A percentile compares a stretch with the other conserved stretches of the same genome.
Evolutionary conservation across 2,113 vertebrate genomes (phyloP).

Genomic region (Maccullochella peelii): DNA sequence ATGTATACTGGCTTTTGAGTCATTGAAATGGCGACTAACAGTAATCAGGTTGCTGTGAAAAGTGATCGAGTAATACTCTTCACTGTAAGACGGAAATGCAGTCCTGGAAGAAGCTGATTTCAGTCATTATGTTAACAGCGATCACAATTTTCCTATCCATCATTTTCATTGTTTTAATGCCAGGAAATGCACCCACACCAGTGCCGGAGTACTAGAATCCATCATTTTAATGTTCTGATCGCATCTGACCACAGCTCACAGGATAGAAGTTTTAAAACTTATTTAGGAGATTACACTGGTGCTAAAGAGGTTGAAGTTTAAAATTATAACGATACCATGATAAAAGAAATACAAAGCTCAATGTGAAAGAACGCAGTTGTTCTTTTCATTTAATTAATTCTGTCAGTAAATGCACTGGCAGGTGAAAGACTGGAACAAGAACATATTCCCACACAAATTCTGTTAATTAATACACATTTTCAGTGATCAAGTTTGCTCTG

Average conservation of each 20-base stretch:
- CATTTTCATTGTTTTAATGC: slow-evolving; percentile 62
- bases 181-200: slow-evolving; percentile 61
- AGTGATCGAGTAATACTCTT: slow-evolving; percentile 12
- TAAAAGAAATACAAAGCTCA: neutral
- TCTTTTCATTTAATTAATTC: neutral
- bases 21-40: neutral
- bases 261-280: slow-evolving; percentile 6
- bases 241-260: slow-evolving; percentile 22
- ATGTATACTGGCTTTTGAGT: neutral
- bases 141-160: slow-evolving; percentile 50
- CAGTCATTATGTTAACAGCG: slow-evolving; percentile 46
- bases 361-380: neutral
- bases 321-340: neutral
- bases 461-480: neutral
- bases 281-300: neutral
- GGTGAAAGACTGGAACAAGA: neutral
- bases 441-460: neutral
- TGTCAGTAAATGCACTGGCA: neutral
- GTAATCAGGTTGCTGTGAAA: slow-evolving; percentile 7
- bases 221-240: slow-evolving; percentile 54
- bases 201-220: slow-evolving; percentile 23
- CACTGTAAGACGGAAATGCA: slow-evolving; percentile 22
- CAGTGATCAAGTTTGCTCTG: neutral
- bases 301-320: neutral
- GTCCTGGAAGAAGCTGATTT: slow-evolving; percentile 38